These are phyloP conservation scores for Drosophila willistoni DNA, from an alignment of 1,140 invertebrate genomes.

Conservation along the genomic window DNA sequence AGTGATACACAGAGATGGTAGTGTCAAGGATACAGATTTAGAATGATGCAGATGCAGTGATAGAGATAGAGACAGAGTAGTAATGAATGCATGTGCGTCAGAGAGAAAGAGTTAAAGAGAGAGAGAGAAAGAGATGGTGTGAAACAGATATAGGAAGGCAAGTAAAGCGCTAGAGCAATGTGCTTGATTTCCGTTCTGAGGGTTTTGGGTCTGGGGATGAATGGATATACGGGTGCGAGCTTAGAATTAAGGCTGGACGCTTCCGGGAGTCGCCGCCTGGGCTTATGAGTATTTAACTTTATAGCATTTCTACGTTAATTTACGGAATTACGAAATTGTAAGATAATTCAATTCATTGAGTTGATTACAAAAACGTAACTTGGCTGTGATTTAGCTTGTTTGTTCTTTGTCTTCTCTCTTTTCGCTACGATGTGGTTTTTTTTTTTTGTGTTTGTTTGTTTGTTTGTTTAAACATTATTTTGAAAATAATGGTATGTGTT, in stretches of 20 bases:
- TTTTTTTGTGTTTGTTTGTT: no score
- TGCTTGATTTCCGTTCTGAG: constrained; percentile 26
- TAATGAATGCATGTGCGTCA: constrained; percentile 22
- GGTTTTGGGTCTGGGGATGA: not conserved
- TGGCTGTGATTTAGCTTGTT: constrained; percentile 40
- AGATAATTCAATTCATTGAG: constrained; percentile 58
- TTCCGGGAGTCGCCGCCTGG: constrained; percentile 27
- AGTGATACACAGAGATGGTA: constrained; percentile 31
- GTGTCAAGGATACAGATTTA: constrained; percentile 25
- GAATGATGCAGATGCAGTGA: constrained; percentile 26
- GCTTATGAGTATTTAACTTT: constrained; percentile 73
- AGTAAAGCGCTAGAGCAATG: constrained; percentile 26
- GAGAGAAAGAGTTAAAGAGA: no score
- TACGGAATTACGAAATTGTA: constrained; percentile 20
- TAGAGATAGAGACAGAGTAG: constrained; percentile 15
- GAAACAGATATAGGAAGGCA: constrained; percentile 44
- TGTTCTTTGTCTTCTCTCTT: constrained; percentile 37
- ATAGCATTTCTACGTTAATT: constrained; percentile 50
- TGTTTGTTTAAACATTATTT: constrained; percentile 26
- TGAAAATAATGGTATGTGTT: constrained; percentile 40
- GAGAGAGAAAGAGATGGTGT: not conserved
- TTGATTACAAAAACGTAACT: constrained; percentile 45
- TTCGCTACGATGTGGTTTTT: constrained; percentile 42
- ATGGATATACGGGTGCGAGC: constrained; percentile 44
- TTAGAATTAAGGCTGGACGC: constrained; percentile 69